A percentile compares a stretch with the other conserved stretches of the same genome.
Conservation (phyloP, 37 sponge, comb jelly and placozoan species). For the Petrosia ficiformis region DNA sequence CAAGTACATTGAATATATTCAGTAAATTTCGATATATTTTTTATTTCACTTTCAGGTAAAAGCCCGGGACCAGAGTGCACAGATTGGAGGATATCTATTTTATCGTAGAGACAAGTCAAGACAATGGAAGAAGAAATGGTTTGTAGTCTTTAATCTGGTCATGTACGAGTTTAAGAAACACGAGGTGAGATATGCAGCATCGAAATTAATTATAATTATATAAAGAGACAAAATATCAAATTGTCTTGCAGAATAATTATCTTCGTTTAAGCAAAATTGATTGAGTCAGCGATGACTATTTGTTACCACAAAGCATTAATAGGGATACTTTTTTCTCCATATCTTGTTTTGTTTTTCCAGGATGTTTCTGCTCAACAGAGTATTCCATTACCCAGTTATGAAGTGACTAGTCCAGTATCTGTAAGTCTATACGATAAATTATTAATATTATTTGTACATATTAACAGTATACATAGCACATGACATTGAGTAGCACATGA, state of each 20-base stretch:
- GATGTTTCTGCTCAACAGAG: slow-evolving; percentile 66
- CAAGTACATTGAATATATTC: too few species aligned
- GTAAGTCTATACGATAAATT: neutral
- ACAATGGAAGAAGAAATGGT: slow-evolving; percentile 84
- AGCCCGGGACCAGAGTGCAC: slow-evolving; percentile 70
- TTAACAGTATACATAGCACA: too few species aligned
- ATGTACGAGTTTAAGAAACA: slow-evolving; percentile 77
- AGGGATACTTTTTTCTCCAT: too few species aligned
- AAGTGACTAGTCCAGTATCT: slow-evolving; percentile 30
- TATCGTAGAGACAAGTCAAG: slow-evolving; percentile 20
- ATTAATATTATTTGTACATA: too few species aligned
- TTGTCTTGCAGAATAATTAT: neutral
- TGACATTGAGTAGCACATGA: too few species aligned
- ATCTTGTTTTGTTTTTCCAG: slow-evolving; percentile 12
- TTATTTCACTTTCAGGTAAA: slow-evolving; percentile 36
- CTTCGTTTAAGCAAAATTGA: too few species aligned
- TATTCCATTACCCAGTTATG: slow-evolving; percentile 52
- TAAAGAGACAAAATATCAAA: neutral
- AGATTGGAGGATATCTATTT: slow-evolving; percentile 79
- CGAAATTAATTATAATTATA: neutral
- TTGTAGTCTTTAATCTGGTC: slow-evolving; percentile 64
- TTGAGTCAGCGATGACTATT: too few species aligned
- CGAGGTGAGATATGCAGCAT: slow-evolving; percentile 35
- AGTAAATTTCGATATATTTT: too few species aligned
- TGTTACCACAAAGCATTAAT: too few species aligned